Conservation (phyloP, 2,797 vertebrate species). For the Otolemur crassicaudatus region DNA sequence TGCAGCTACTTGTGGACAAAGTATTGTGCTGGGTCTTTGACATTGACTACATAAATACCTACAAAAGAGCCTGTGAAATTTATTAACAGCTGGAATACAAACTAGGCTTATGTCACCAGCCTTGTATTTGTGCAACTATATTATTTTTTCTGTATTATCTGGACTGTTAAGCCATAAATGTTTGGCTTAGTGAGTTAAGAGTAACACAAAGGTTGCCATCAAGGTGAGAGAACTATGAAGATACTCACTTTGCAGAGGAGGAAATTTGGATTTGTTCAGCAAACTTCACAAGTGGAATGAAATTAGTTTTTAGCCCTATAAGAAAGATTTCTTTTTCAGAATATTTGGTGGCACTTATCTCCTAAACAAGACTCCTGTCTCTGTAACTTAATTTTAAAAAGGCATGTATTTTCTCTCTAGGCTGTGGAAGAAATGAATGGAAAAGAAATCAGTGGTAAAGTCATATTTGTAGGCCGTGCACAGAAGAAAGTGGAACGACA, state of each 20-base stretch:
- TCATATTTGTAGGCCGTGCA: constrained; percentile 97
- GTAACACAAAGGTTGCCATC: too few species aligned
- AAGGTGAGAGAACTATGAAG: too few species aligned
- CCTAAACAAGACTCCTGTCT: background rate
- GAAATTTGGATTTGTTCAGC: background rate
- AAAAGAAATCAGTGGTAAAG: constrained; percentile 95
- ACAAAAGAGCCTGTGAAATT: background rate
- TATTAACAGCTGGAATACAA: background rate
- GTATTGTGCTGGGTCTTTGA: background rate
- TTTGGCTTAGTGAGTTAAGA: too few species aligned
- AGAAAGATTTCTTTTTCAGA: background rate
- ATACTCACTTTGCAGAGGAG: background rate
- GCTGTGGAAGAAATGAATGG: constrained; percentile 99
- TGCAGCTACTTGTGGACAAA: background rate
- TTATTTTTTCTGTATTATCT: background rate
- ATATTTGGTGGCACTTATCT: background rate
- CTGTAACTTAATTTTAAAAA: constrained; percentile 50
- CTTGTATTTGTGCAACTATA: background rate
- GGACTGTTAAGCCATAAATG: background rate
- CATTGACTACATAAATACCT: background rate
- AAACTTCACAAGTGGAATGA: background rate
- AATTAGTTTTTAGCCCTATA: background rate
- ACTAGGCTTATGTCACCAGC: background rate
- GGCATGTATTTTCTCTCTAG: constrained; percentile 85
- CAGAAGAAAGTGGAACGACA: constrained; percentile 99